These are phyloP conservation scores for Schrankia costaestrigalis DNA, from an alignment of 2,888 invertebrate species.

Conservation along the genomic window DNA sequence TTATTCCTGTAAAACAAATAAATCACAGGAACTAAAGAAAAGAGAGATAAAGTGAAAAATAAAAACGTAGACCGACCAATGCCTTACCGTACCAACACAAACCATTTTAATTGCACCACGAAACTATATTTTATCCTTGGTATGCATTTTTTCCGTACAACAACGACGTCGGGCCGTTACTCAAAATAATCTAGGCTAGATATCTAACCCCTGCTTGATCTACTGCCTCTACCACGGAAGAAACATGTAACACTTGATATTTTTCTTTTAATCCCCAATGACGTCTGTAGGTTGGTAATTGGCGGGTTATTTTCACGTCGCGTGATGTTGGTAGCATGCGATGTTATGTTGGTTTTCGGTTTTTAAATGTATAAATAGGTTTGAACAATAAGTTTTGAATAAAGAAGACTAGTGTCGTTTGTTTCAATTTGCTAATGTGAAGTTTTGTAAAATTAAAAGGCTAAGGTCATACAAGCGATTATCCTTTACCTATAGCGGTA, in stretches of 20 bases:
- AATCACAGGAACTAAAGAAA: conserved; percentile 1
- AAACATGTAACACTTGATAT: conserved; percentile 49
- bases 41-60: conserved; percentile 10
- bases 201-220: conserved; percentile 68
- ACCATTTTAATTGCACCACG: conserved; percentile 71
- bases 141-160: conserved; percentile 53
- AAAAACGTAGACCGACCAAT: conserved; percentile 10
- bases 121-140: conserved; percentile 69
- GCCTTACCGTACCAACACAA: conserved; percentile 30
- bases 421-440: too few species aligned
- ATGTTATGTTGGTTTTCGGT: conserved; percentile 20
- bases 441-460: too few species aligned
- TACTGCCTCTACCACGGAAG: conserved; percentile 59
- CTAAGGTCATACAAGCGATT: too few species aligned
- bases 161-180: conserved; percentile 59
- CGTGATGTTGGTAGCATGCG: conserved; percentile 41
- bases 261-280: conserved; percentile 59
- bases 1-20: too few species aligned
- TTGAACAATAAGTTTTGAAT: too few species aligned
- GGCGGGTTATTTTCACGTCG: conserved; percentile 42
- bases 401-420: too few species aligned
- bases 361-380: not conserved
- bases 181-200: conserved; percentile 76
- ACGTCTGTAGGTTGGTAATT: conserved; percentile 47
- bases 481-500: too few species aligned